Base-by-base conservation (phyloP, 2,113 vertebrate species). In the Petrocephalus zakoni region DNA sequence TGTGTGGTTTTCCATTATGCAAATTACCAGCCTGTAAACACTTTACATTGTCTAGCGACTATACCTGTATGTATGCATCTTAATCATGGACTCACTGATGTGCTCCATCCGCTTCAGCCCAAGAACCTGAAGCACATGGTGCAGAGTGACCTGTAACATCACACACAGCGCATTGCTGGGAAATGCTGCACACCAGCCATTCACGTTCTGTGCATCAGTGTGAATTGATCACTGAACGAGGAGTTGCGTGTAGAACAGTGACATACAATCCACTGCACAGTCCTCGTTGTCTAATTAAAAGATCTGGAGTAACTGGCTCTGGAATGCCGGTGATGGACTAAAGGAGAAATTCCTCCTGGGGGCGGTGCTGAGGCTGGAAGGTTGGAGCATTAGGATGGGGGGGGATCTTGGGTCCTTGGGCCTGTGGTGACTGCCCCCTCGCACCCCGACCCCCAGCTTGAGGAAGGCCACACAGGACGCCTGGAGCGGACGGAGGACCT, bases 401-500 rank as follows among this genome's bases (percentile, higher is more conserved):
- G 42, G 78, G 42, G 2, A 9, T 17, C 78, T 42, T 47, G 17
- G 6, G 2, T 21, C 19, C 17, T 21, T 19, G 19, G 34, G 29
- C 2, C 75, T 34, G 21, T 6, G 11, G 34, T 42, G n/a, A 37
- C 13, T 10, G 2, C 34, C 11, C 42, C 19, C 9, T 34, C 81
- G n/a, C n/a, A 88, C 72, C n/a, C 34, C 81, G n/a, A n/a, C 81
- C 49, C 88, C 9, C 83, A 99, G 98, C 93, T 99, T 89, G 98
- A 99, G 94, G 97, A 97, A 75, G 97, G 98, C 13, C 98, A 99
- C 92, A 98, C 96, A 0, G 98, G 98, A n/a, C 96, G 98, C 3
- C 94, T 99, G 92, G 98, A 99, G 94, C 96, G 96, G n/a, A 99
- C 98, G 0, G 98, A 99, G 93, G 98, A 98, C 90, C 94, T 99